Evolutionary conservation across 2,888 invertebrate genomes (phyloP), one percentile per base, ranked within the genome.

Genomic region (Orchestes rusci): DNA sequence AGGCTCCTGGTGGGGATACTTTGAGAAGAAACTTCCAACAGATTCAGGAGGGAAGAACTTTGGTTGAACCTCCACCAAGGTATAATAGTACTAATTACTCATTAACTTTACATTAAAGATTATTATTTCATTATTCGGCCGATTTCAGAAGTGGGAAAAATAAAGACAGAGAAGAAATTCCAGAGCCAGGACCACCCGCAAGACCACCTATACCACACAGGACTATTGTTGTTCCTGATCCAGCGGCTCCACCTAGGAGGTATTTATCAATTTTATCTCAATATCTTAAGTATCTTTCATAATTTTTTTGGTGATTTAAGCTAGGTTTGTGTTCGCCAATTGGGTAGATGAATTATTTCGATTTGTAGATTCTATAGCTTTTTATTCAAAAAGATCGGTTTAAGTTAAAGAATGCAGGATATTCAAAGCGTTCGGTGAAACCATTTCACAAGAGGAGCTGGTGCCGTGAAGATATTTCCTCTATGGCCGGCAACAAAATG

Each of bases 1-100:
- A 90, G 67, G 82, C 79, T 16, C 80, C 82, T 16, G 91, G 91
- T 47, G 96, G 96, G 43, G 94, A 96, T 67, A 99, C 97, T 8
- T 75, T 99, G 50, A 81, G 96, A 32, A 80, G 96, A 48, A 97
- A 97, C 74, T 99, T 99, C 79, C 94, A 95, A 67, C 92, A 95
- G 70, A 92, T 97, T 57, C 97, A 97, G 70, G 92, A 82, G 62
- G 82, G 82, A 42, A 72, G 82, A 48, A 76, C 80, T 42, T 70
- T 79, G 43, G 67, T 63, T 36, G 75, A 77, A 38, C 79, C 79
- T 60, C 76, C 75, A 33, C 67, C 33, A 16, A 63, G 66, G 66
- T 66, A 59, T 29, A n/a, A n/a, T n/a, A n/a, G n/a, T n/a, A n/a
- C 7, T 5, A 23, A 7, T 5, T 5, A 23, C 5, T 23, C 23